These are phyloP conservation scores for rabbit (Oryctolagus cuniculus) DNA, from an alignment of 2,113 vertebrate genomes.

Conservation along the genomic window DNA sequence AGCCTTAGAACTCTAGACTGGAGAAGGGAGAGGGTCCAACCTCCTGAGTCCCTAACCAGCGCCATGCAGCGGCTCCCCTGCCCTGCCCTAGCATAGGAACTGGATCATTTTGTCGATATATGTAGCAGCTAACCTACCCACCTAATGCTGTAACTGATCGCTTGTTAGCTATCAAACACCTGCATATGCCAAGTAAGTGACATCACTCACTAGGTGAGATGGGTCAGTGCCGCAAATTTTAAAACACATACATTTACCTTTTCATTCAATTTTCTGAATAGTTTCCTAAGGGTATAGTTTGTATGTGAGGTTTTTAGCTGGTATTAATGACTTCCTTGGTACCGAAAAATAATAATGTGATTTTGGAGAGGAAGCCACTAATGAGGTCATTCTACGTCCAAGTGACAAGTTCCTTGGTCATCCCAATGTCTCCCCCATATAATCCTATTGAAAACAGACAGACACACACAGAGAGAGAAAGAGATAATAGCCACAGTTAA, in stretches of 20 bases:
- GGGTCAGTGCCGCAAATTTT: background rate
- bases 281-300: background rate
- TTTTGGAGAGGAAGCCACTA: constrained; percentile 20
- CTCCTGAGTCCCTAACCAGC: background rate
- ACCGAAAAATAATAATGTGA: background rate
- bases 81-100: background rate
- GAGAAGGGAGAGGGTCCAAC: background rate
- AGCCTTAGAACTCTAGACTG: background rate
- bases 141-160: background rate
- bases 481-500: background rate
- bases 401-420: background rate
- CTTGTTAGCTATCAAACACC: background rate
- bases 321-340: constrained; percentile 37
- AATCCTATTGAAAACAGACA: background rate
- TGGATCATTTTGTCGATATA: background rate
- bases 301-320: background rate
- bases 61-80: too few species aligned
- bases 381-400: background rate
- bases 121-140: background rate
- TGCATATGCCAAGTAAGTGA: background rate
- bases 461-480: background rate
- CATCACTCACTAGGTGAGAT: background rate
- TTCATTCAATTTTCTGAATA: constrained; percentile 15
- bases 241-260: background rate
- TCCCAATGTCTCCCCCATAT: background rate